Percentiles rank a stretch among this genome's conserved stretches.
Conservation (phyloP, 2,888 invertebrate genomes). For the Stenichneumon culpator region DNA sequence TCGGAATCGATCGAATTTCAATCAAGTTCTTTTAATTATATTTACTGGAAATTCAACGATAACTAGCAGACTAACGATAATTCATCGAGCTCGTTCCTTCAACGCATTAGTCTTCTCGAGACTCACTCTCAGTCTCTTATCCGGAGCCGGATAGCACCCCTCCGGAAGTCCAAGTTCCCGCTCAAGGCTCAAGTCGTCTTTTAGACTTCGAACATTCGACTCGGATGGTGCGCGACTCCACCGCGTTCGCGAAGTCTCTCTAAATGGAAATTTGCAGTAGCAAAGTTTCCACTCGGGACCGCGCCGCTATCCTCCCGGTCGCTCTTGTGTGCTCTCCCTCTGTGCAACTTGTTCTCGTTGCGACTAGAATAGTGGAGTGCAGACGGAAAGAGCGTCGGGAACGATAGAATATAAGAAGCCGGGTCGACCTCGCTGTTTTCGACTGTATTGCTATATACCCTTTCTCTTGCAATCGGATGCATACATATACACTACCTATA, state of each 20-base stretch:
- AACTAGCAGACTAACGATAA: constrained; percentile 35
- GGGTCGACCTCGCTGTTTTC: not conserved
- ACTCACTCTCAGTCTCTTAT: constrained; percentile 47
- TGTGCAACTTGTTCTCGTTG: constrained; percentile 53
- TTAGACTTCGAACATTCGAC: constrained; percentile 51
- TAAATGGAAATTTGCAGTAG: constrained; percentile 80
- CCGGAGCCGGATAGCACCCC: constrained; percentile 23
- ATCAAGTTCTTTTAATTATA: not conserved
- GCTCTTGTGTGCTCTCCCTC: constrained; percentile 21
- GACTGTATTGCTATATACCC: not conserved
- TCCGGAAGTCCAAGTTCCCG: constrained; percentile 49
- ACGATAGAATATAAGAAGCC: constrained; percentile 23
- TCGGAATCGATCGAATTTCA: not conserved
- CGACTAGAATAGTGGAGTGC: constrained; percentile 23
- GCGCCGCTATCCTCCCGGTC: constrained; percentile 27
- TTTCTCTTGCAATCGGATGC: not conserved
- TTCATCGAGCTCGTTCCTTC: constrained; percentile 37
- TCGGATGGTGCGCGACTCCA: constrained; percentile 19
- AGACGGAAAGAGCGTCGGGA: constrained; percentile 34
- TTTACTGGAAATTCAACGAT: not conserved
- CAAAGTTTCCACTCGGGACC: constrained; percentile 71
- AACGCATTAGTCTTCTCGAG: constrained; percentile 36
- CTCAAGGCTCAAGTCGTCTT: constrained; percentile 53
- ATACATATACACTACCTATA: not conserved
- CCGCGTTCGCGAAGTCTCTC: constrained; percentile 71